Percentiles rank a stretch among this genome's conserved stretches.
These are phyloP conservation scores for Physeter macrocephalus DNA, from an alignment of 2,113 vertebrate genomes.

Conservation along the genomic window DNA sequence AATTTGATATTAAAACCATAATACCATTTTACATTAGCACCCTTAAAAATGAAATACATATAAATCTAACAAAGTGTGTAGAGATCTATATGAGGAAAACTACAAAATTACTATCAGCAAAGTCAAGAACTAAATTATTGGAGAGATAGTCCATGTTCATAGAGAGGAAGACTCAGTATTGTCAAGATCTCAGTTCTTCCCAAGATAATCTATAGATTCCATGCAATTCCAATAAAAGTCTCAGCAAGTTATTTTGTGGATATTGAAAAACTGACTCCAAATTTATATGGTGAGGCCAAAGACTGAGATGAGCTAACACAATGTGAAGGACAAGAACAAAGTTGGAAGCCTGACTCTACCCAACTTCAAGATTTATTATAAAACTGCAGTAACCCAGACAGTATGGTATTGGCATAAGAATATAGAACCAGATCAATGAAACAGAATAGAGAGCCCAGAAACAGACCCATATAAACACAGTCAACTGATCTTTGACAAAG, in stretches of 20 bases:
- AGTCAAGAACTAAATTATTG: neutral
- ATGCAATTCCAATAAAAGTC: neutral
- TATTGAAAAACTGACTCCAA: neutral
- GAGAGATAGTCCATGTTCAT: neutral
- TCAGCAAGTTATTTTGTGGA: neutral
- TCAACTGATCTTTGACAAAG: neutral
- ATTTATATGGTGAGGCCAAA: neutral
- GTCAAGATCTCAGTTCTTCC: neutral
- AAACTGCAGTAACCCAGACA: neutral
- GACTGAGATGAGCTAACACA: neutral
- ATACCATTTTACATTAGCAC: neutral
- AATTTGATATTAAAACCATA: neutral
- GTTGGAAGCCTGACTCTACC: neutral
- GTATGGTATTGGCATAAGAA: neutral
- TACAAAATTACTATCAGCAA: neutral
- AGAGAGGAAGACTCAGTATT: neutral
- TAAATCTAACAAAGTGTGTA: neutral
- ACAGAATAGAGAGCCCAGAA: neutral
- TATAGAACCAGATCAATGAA: neutral
- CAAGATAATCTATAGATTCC: neutral
- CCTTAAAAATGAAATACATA: neutral
- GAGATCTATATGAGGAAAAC: neutral
- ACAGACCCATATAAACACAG: neutral
- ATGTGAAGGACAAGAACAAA: neutral
- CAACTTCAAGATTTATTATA: neutral